phyloP scores from a whole-genome alignment of 2,797 vertebrate genomes.

The Otolemur crassicaudatus region DNA sequence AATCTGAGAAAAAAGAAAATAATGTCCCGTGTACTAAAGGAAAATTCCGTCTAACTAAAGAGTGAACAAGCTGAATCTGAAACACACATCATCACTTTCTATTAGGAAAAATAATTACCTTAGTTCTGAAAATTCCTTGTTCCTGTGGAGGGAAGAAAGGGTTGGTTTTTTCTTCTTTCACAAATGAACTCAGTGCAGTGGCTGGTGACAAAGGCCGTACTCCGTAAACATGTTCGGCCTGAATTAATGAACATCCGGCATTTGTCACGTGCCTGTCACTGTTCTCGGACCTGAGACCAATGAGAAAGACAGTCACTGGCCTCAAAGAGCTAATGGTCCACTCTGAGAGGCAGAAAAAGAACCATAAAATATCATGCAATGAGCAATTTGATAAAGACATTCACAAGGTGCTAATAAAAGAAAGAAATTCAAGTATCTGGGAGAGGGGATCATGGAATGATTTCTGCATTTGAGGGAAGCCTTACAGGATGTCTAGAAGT shows the following conservation, averaged over 20 bases:
- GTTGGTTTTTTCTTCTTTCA: background rate
- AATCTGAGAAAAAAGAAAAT: constrained; percentile 68
- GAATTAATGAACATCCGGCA: constrained; percentile 69
- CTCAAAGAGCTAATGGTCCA: background rate
- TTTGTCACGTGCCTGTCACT: constrained; percentile 50
- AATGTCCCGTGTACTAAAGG: constrained; percentile 68
- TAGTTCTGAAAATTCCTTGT: background rate
- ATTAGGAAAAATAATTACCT: background rate
- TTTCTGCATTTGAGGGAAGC: background rate
- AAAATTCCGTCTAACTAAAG: constrained; percentile 71
- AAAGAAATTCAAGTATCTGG: background rate
- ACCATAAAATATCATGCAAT: background rate
- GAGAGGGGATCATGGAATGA: background rate
- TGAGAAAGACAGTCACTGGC: background rate
- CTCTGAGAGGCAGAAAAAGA: background rate
- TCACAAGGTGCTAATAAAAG: background rate
- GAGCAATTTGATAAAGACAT: background rate
- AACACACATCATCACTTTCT: background rate
- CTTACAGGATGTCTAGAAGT: background rate
- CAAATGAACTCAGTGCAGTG: background rate
- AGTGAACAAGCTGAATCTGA: background rate
- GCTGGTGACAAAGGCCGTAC: background rate
- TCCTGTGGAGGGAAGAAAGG: background rate
- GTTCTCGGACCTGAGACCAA: background rate
- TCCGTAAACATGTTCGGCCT: constrained; percentile 61